phyloP scores from a whole-genome alignment of 1,140 invertebrate species.

The Orchestia grillus region DNA sequence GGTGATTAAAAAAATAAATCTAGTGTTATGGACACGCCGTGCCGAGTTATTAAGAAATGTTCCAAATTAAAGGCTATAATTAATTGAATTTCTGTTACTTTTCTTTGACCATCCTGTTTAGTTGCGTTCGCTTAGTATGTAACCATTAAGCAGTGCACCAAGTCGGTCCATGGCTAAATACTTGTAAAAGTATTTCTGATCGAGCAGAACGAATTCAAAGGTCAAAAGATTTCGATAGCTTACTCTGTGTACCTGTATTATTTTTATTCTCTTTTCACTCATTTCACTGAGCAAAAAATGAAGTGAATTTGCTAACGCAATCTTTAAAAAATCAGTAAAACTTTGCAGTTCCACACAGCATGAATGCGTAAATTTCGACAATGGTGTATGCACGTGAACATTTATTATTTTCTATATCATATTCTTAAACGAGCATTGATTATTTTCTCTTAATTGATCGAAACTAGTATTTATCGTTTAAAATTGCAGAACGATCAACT shows the following conservation, averaged over 20 bases:
- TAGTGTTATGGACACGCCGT: no score
- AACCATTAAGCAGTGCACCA: not conserved
- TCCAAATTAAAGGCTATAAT: no score
- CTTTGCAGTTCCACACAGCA: not conserved
- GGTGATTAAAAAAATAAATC: no score
- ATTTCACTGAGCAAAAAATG: not conserved
- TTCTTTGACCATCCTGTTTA: no score
- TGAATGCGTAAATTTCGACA: no score
- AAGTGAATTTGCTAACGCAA: not conserved
- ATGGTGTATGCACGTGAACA: no score
- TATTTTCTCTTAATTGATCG: not conserved
- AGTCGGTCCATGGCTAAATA: not conserved
- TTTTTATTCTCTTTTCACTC: no score
- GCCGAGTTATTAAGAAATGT: no score
- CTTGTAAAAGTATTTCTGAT: not conserved
- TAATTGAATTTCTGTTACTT: no score
- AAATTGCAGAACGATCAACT: not conserved
- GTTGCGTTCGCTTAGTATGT: no score
- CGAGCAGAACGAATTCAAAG: not conserved
- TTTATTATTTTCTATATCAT: no score
- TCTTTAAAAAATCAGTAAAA: not conserved
- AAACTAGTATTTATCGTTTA: not conserved
- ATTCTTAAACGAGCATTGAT: not conserved
- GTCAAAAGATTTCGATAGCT: not conserved
- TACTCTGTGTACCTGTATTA: no score